These are phyloP conservation scores for Polietes domitor DNA, from an alignment of 2,888 invertebrate genomes.

Conservation along the genomic window DNA sequence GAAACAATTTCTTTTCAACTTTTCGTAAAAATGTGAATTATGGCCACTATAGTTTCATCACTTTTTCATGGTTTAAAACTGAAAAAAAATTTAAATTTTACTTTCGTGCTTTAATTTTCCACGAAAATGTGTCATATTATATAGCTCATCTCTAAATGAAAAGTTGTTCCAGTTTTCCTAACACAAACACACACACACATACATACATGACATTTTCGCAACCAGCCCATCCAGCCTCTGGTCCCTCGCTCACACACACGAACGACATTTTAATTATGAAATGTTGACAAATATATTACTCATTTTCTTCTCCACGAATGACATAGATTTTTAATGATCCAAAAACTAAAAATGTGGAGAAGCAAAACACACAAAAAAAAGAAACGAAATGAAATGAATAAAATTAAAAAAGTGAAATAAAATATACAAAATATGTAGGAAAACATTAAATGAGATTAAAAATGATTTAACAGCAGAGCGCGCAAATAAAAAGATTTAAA, in stretches of 20 bases:
- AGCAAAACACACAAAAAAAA: not conserved
- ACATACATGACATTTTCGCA: not conserved
- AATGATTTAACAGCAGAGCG: conserved; percentile 54
- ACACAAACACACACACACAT: no score
- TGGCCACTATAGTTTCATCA: no score
- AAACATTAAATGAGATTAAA: conserved; percentile 56
- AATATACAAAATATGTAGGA: conserved; percentile 22
- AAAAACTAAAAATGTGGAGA: conserved; percentile 14
- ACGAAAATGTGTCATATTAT: not conserved
- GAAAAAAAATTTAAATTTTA: no score
- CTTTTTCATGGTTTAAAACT: no score
- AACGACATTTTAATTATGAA: conserved; percentile 1
- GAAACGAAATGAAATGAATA: conserved; percentile 8
- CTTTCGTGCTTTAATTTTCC: no score
- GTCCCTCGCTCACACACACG: not conserved
- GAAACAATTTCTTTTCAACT: no score
- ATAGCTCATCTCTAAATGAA: not conserved
- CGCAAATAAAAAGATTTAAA: conserved; percentile 37
- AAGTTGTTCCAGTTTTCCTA: not conserved
- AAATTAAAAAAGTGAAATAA: conserved; percentile 8
- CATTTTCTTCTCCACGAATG: not conserved
- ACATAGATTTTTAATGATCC: conserved; percentile 16
- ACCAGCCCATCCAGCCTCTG: not conserved
- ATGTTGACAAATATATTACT: conserved; percentile 15
- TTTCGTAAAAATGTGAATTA: no score